phyloP scores from a whole-genome alignment of 1,140 invertebrate species.

The Diabrotica virgifera region DNA sequence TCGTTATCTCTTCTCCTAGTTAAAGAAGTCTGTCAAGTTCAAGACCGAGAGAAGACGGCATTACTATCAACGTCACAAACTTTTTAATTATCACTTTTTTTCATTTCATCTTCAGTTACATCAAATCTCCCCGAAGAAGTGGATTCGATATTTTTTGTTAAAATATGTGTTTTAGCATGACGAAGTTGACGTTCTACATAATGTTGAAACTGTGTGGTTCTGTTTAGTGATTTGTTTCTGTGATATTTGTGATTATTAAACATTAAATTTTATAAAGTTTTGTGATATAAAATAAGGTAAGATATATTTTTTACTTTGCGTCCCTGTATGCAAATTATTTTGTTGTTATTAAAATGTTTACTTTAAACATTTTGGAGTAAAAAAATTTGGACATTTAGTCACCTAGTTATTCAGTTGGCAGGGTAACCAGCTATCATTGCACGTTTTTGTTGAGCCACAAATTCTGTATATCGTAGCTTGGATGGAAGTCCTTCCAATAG shows the following conservation, averaged over 20 bases:
- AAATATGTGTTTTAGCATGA: slow-evolving; percentile 21
- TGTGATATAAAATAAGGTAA: not conserved
- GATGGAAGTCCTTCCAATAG: no score
- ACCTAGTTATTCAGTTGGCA: no score
- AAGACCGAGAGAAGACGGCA: slow-evolving; percentile 13
- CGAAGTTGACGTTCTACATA: slow-evolving; percentile 30
- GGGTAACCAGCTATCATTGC: no score
- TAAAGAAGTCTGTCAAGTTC: slow-evolving; percentile 24
- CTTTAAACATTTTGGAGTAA: no score
- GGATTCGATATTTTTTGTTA: not conserved
- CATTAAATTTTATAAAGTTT: no score
- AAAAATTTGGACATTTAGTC: no score
- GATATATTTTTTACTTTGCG: not conserved
- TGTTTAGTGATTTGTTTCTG: not conserved
- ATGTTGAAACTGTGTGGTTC: slow-evolving; percentile 28
- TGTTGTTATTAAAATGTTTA: no score
- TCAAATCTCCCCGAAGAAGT: not conserved
- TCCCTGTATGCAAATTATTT: no score
- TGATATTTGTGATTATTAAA: not conserved
- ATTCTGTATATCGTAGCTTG: no score
- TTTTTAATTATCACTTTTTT: not conserved
- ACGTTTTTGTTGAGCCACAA: no score
- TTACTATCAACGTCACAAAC: not conserved
- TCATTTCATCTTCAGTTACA: slow-evolving; percentile 16
- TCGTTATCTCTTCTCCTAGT: slow-evolving; percentile 12